phyloP scores from a whole-genome alignment of 2,113 vertebrate species.

The Cacatua alba region DNA sequence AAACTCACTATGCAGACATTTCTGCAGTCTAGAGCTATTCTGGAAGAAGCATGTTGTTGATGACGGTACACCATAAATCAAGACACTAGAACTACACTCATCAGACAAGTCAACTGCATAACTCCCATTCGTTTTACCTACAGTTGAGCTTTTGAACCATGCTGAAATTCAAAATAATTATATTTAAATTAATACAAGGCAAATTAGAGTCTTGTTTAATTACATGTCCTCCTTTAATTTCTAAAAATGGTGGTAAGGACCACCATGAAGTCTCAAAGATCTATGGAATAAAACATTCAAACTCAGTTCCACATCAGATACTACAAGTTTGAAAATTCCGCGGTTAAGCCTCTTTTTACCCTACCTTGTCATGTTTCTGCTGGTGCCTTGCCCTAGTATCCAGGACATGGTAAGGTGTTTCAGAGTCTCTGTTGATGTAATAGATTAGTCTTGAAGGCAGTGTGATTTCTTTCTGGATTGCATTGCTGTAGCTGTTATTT shows the following conservation, averaged over 20 bases:
- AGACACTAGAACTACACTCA: background rate
- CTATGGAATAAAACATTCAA: constrained; percentile 16
- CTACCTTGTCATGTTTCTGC: constrained; percentile 88
- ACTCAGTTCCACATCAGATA: background rate
- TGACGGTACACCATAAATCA: background rate
- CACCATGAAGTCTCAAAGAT: constrained; percentile 12
- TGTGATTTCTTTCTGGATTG: constrained; percentile 84
- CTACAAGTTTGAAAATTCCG: background rate
- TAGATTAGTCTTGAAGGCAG: constrained; percentile 95
- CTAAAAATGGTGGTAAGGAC: constrained; percentile 24
- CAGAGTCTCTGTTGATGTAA: constrained; percentile 92
- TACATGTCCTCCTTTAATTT: background rate
- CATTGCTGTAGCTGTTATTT: constrained; percentile 78
- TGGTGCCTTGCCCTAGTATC: constrained; percentile 90
- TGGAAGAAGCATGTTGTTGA: background rate
- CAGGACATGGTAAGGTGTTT: constrained; percentile 93
- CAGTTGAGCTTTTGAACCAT: background rate
- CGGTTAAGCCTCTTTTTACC: constrained; percentile 2
- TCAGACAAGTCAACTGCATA: background rate
- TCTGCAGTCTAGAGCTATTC: background rate
- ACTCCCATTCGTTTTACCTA: background rate
- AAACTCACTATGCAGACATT: background rate
- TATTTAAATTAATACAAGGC: constrained; percentile 1
- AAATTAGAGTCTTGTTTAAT: constrained; percentile 28
- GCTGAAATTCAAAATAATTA: constrained; percentile 6